Evolutionary conservation across 35 echinoderm and acorn worm genomes (phyloP).

Genomic region (Apostichopus californicus): DNA sequence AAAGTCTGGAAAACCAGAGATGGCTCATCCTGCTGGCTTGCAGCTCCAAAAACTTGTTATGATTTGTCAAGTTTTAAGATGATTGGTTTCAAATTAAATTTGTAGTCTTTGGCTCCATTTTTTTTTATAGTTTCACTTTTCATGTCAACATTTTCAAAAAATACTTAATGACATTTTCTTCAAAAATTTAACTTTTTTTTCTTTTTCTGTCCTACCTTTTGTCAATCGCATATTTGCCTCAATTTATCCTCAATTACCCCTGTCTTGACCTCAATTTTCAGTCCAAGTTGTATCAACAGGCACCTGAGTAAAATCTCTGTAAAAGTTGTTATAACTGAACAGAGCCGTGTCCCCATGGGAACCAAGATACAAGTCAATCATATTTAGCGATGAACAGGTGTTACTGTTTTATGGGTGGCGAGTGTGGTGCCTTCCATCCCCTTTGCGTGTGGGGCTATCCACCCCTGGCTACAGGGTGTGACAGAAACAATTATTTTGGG

Average conservation of each 20-base stretch:
- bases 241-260: constrained; percentile 53
- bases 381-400: constrained; percentile 9
- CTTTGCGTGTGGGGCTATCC: not conserved
- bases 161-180: too few species aligned
- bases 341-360: not conserved
- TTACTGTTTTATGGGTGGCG: not conserved
- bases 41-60: too few species aligned
- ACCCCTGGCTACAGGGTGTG: not conserved
- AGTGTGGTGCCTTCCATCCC: not conserved
- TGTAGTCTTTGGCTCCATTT: too few species aligned
- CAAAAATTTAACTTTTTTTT: too few species aligned
- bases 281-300: constrained; percentile 20
- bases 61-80: too few species aligned
- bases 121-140: too few species aligned
- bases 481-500: constrained; percentile 41
- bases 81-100: too few species aligned
- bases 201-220: too few species aligned
- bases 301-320: not conserved
- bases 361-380: constrained; percentile 16
- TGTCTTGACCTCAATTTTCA: constrained; percentile 43
- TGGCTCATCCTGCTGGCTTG: too few species aligned
- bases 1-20: too few species aligned
- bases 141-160: too few species aligned
- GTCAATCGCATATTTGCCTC: constrained; percentile 19
- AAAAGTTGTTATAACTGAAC: not conserved